Evolutionary conservation across 2,797 vertebrate genomes (phyloP).

Genomic region (Sphaeramia orbicularis): DNA sequence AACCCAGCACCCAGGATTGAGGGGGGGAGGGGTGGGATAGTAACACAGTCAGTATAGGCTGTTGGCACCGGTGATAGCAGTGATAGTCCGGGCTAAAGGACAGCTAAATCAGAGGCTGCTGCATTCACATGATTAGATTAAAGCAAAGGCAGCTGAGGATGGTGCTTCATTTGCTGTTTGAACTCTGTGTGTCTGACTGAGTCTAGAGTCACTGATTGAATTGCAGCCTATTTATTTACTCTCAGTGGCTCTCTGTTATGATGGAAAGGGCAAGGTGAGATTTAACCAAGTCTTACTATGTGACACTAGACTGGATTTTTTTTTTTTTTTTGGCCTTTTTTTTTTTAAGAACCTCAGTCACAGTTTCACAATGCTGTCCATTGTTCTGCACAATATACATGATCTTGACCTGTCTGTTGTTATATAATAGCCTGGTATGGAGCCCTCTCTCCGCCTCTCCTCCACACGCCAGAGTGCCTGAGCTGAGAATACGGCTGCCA

Average conservation of each 20-base stretch:
- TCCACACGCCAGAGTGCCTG: constrained; percentile 41
- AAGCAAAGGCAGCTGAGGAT: constrained; percentile 15
- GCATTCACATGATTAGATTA: constrained; percentile 54
- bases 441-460: constrained; percentile 29
- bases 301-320: neutral
- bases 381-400: constrained; percentile 20
- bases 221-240: constrained; percentile 1
- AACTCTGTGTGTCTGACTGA: constrained; percentile 40
- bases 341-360: neutral
- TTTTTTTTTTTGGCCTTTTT: neutral
- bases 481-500: constrained; percentile 35
- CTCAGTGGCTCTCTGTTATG: neutral
- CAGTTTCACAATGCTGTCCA: neutral
- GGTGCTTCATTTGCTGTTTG: constrained; percentile 48
- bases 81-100: constrained; percentile 9
- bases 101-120: constrained; percentile 4
- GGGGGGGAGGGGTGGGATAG: neutral
- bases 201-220: constrained; percentile 18
- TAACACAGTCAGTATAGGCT: constrained; percentile 3
- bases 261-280: neutral
- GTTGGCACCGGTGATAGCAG: constrained; percentile 12
- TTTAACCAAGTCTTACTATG: neutral
- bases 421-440: constrained; percentile 40
- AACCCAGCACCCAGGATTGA: neutral
- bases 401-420: constrained; percentile 31